Base-by-base conservation (phyloP, 2,888 invertebrate genomes). In the Tetranychus piercei region DNA sequence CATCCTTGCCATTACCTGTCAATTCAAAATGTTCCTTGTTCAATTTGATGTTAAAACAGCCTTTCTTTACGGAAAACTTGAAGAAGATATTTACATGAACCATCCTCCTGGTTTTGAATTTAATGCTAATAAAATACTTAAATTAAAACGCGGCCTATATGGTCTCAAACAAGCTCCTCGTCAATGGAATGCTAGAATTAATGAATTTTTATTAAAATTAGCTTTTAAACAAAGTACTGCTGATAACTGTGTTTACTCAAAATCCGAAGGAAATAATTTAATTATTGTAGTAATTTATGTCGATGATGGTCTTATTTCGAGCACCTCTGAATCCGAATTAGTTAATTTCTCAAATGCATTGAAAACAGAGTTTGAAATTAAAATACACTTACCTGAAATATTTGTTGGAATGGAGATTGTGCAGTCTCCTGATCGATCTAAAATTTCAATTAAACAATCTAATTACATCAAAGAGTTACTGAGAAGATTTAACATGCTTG, bases 71-170 rank as follows among this genome's bases (percentile, higher is more conserved):
- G 74, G 78, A 18, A 70, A 55, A 2, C 64, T 78, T 20, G 18
- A 78, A 34, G 78, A 78, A 64, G 69, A 74, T 20, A 64, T 77
- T 7, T 78, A 77, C 72, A 77, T 78, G 76, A 65, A 75, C 15
- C 78, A 77, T 71, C 79, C 79, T 44, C 76, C 75, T n/a, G 78
- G 78, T n/a, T 78, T 76, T 43, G 67, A 75, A 15, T 65, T 70
- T 55, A 45, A 9, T 8, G 9, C 45, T 45, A 9, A 45, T 45
- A 6, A 9, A 8, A 9, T 45, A 8, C 45, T 45, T 9, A 6
- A 8, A 6, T 9, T 45, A 9, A 45, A 45, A 9, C 6, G 9
- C 6, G 45, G 45, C 45, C 45, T 45, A 8, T 45, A 45, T 45
- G 45, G 45, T 45, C 45, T 45, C 45, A 45, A 45, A 9, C 45